Conservation (phyloP, 92 coral and sea anemone species). For the Zoanthus sansibaricus region DNA sequence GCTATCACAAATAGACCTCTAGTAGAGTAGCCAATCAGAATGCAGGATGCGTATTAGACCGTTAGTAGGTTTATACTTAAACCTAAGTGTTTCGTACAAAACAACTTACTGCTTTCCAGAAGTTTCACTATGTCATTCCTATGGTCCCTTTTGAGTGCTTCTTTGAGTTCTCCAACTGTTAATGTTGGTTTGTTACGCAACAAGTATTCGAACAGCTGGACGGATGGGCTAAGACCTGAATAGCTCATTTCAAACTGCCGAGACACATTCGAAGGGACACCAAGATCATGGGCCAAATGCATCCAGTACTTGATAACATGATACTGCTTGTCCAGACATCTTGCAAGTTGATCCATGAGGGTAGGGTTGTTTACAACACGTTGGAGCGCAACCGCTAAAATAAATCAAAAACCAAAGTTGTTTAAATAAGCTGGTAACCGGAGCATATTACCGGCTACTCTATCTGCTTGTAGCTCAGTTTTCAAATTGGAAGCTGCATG, state of each 20-base stretch:
- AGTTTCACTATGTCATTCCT: conserved; percentile 14
- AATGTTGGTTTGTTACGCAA: background rate
- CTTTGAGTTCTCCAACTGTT: background rate
- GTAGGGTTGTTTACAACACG: conserved; percentile 22
- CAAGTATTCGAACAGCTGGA: conserved; percentile 19
- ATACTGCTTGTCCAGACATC: conserved; percentile 28
- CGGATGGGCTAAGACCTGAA: conserved; percentile 11
- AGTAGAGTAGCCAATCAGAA: too few species aligned
- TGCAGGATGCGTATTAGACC: too few species aligned
- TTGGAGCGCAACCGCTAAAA: conserved; percentile 22
- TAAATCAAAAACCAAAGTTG: background rate
- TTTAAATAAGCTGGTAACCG: too few species aligned
- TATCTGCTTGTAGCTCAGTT: too few species aligned
- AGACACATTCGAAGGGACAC: conserved; percentile 19
- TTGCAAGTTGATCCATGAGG: conserved; percentile 16
- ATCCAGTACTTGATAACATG: conserved; percentile 17
- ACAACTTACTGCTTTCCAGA: background rate
- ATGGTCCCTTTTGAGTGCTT: background rate
- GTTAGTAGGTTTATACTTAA: too few species aligned
- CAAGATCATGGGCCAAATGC: conserved; percentile 22
- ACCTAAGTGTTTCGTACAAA: too few species aligned
- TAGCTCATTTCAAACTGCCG: conserved; percentile 27
- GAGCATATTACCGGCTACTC: too few species aligned
- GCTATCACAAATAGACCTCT: too few species aligned
- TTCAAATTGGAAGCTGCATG: too few species aligned